Evolutionary conservation across 2,888 invertebrate genomes (phyloP).

Genomic region (Ophioninae sp.): DNA sequence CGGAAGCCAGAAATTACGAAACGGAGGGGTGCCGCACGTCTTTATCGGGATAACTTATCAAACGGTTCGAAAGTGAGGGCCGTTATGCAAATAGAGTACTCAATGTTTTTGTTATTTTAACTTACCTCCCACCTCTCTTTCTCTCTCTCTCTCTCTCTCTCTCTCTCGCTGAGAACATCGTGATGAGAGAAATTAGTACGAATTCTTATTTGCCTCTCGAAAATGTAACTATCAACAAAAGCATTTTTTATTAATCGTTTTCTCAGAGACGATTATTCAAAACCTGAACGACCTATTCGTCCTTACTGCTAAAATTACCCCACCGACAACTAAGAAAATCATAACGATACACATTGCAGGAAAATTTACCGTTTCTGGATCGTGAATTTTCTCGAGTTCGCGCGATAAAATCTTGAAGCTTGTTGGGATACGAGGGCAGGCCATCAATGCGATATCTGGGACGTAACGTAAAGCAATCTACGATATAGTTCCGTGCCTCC

Average conservation of each 20-base stretch:
- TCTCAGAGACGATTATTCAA: not conserved
- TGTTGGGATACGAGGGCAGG: not conserved
- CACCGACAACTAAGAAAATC: not conserved
- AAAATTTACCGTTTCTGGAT: constrained; percentile 2
- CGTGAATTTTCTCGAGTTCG: not conserved
- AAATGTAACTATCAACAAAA: not conserved
- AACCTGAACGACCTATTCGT: not conserved
- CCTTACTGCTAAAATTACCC: not conserved
- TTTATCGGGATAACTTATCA: constrained; percentile 64
- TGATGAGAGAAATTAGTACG: not conserved
- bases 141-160: not conserved
- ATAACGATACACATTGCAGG: constrained; percentile 3
- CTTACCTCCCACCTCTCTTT: not conserved
- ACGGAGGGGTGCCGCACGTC: constrained; percentile 39
- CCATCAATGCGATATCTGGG: not conserved
- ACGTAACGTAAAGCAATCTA: not conserved
- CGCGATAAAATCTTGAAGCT: not conserved
- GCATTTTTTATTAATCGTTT: not conserved
- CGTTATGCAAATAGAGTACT: constrained; percentile 67
- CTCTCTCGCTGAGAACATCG: constrained; percentile 4
- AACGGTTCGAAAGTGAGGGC: constrained; percentile 63
- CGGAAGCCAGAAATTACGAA: constrained; percentile 58
- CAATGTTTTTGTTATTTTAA: constrained; percentile 47
- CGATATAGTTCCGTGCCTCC: not conserved
- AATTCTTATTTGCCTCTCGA: not conserved